Evolutionary conservation across 37 sponge, comb jelly and placozoan genomes (phyloP).

Genomic region (Ianthella basta): DNA sequence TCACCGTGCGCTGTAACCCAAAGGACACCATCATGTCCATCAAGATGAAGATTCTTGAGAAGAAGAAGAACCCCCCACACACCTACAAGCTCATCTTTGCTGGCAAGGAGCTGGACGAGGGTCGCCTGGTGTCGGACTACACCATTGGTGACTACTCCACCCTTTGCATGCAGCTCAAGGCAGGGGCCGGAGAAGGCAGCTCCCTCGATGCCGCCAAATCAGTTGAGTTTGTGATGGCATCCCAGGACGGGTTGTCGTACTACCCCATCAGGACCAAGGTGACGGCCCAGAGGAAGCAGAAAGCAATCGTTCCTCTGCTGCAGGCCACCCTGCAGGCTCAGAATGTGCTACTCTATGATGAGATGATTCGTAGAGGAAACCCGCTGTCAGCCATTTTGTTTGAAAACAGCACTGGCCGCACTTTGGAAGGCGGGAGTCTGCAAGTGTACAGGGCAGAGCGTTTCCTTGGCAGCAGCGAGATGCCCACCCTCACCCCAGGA

Average conservation of each 20-base stretch:
- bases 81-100: slow-evolving; percentile 74
- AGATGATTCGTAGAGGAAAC: slow-evolving; percentile 78
- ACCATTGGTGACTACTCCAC: slow-evolving; percentile 68
- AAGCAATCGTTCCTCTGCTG: slow-evolving; percentile 88
- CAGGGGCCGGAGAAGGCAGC: neutral
- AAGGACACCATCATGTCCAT: slow-evolving; percentile 73
- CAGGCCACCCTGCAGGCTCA: slow-evolving; percentile 76
- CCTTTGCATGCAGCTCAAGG: slow-evolving; percentile 51
- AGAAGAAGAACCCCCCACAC: slow-evolving; percentile 35
- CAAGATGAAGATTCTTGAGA: slow-evolving; percentile 64
- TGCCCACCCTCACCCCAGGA: slow-evolving; percentile 80
- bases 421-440: slow-evolving; percentile 81
- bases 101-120: slow-evolving; percentile 80
- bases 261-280: slow-evolving; percentile 79
- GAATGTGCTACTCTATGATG: slow-evolving; percentile 80
- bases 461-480: slow-evolving; percentile 71
- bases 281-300: slow-evolving; percentile 90
- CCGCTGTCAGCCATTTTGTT: slow-evolving; percentile 83
- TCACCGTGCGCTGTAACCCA: slow-evolving; percentile 64
- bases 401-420: slow-evolving; percentile 90
- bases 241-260: slow-evolving; percentile 84
- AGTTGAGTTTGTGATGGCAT: slow-evolving; percentile 76
- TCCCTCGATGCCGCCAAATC: neutral
- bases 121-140: slow-evolving; percentile 85
- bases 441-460: slow-evolving; percentile 52